Evolutionary conservation across 2,888 invertebrate genomes (phyloP).

Genomic region (Lepidocyrtoides sp.): DNA sequence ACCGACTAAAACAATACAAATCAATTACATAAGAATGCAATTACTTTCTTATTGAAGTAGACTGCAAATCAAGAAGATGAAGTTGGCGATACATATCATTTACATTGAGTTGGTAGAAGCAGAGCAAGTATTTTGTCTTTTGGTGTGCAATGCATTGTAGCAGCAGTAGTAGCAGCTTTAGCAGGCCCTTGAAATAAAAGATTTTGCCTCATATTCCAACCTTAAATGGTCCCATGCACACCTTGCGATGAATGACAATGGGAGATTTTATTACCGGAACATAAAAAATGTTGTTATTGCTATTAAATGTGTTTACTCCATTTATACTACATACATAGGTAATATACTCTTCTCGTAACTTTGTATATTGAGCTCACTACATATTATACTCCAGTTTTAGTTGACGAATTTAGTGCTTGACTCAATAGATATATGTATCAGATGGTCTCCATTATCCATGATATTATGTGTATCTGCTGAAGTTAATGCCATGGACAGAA

Average conservation of each 20-base stretch:
- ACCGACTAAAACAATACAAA: conserved; percentile 75
- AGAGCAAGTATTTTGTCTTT: too few relatives aligned
- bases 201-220: conserved; percentile 43
- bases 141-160: too few relatives aligned
- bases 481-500: too few relatives aligned
- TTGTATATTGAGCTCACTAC: too few relatives aligned
- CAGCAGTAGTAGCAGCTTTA: background rate
- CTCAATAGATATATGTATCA: background rate
- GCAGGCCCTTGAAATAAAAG: background rate
- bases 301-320: conserved; percentile 32
- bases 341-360: too few relatives aligned
- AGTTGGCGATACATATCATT: background rate
- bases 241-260: conserved; percentile 77
- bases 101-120: background rate
- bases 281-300: conserved; percentile 61
- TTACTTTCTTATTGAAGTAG: conserved; percentile 61
- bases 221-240: conserved; percentile 74
- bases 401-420: too few relatives aligned
- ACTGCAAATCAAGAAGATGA: conserved; percentile 63
- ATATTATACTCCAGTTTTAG: too few relatives aligned
- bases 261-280: conserved; percentile 75
- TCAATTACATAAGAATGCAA: conserved; percentile 79
- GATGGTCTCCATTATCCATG: background rate
- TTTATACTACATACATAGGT: background rate
- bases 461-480: background rate